phyloP scores from a whole-genome alignment of 2,113 vertebrate genomes.

The Promerops cafer region DNA sequence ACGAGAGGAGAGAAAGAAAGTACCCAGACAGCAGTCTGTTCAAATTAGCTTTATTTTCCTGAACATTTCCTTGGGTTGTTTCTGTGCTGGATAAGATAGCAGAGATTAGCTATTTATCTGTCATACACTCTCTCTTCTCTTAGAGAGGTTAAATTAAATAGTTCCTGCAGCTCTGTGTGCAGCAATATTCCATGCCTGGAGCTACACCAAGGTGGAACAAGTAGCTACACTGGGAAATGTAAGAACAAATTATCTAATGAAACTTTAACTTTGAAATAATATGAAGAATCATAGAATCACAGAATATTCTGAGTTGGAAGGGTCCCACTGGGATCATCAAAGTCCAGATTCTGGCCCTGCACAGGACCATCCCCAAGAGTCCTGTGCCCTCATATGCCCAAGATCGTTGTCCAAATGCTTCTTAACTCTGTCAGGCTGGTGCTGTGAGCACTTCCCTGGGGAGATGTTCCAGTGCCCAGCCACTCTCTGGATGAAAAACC shows the following conservation, averaged over 20 bases:
- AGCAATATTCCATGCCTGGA: neutral
- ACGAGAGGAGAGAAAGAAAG: neutral
- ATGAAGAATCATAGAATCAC: neutral
- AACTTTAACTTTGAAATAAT: neutral
- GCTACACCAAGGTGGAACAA: neutral
- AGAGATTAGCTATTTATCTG: neutral
- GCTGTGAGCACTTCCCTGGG: neutral
- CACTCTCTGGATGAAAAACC: neutral
- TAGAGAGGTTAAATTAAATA: neutral
- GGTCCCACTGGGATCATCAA: neutral
- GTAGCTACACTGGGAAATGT: neutral
- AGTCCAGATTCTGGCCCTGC: neutral
- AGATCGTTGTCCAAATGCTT: rapidly evolving
- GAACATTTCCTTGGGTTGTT: neutral
- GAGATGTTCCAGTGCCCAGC: neutral
- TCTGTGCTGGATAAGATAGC: neutral
- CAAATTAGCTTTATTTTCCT: neutral
- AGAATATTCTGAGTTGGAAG: neutral
- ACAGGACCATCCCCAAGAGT: neutral
- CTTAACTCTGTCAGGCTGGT: neutral
- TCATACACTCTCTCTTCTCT: neutral
- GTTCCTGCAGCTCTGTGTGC: neutral
- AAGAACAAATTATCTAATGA: slow-evolving; percentile 2
- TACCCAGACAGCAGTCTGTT: neutral
- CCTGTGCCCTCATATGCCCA: neutral